A percentile compares a stretch with the other conserved stretches of the same genome.
phyloP scores from a whole-genome alignment of 2,113 vertebrate species.

The Calidris pygmaea region DNA sequence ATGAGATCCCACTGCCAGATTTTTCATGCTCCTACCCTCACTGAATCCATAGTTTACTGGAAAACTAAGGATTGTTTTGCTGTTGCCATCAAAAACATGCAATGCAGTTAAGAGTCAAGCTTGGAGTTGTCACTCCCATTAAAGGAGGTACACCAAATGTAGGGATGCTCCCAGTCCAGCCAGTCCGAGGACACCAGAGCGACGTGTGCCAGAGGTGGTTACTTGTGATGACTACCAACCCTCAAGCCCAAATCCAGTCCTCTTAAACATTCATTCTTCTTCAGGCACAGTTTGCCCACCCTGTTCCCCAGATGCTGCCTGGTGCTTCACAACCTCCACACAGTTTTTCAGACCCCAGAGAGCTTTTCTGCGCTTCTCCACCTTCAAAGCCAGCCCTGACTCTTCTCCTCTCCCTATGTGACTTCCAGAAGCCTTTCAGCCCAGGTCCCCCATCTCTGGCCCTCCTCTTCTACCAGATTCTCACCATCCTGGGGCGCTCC shows the following conservation, averaged over 20 bases:
- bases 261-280: not conserved
- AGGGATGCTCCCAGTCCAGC: not conserved
- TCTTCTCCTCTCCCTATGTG: not conserved
- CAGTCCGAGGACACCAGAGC: not conserved
- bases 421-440: not conserved
- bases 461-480: not conserved
- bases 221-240: not conserved
- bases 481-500: not conserved
- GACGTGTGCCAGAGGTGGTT: accelerated
- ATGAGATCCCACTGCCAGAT: not conserved
- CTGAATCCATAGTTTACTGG: not conserved
- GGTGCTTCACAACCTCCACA: not conserved
- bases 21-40: not conserved
- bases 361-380: not conserved
- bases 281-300: not conserved
- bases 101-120: not conserved
- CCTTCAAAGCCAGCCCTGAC: not conserved
- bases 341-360: not conserved
- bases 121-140: not conserved
- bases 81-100: not conserved
- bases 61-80: not conserved
- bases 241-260: not conserved
- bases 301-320: not conserved
- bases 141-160: accelerated
- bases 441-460: not conserved